These are phyloP conservation scores for Caenorhabditis tropicalis DNA, from an alignment of 1,140 invertebrate genomes.

Conservation along the genomic window DNA sequence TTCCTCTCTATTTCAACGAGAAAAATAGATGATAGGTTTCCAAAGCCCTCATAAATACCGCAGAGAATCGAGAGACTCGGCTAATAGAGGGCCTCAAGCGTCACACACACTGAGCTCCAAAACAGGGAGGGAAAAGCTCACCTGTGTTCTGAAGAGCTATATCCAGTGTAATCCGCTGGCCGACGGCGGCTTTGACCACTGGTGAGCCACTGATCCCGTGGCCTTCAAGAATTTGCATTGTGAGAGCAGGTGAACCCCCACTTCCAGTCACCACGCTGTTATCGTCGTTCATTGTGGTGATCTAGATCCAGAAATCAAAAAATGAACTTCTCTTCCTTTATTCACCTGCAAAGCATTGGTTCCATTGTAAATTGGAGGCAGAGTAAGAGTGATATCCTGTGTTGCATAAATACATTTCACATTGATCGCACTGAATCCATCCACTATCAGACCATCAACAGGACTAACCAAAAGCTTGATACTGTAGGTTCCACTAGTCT, in stretches of 20 bases:
- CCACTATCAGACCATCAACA: constrained; percentile 53
- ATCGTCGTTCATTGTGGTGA: constrained; percentile 31
- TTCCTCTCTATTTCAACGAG: not conserved
- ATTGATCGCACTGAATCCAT: constrained; percentile 51
- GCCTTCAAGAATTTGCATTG: constrained; percentile 57
- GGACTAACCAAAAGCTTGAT: constrained; percentile 51
- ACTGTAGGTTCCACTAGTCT: constrained; percentile 49
- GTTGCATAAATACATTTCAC: constrained; percentile 51
- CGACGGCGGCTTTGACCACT: constrained; percentile 47
- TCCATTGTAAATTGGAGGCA: constrained; percentile 49
- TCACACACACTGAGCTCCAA: not conserved
- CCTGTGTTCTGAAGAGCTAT: constrained; percentile 54
- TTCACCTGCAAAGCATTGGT: constrained; percentile 39
- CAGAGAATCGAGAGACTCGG: not conserved
- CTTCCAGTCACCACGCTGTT: constrained; percentile 54
- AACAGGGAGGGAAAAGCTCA: constrained; percentile 6
- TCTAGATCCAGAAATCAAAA: too few species aligned
- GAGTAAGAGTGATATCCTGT: constrained; percentile 53
- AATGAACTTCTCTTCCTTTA: not conserved
- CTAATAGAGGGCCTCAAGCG: not conserved
- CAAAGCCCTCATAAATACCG: not conserved
- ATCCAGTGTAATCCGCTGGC: constrained; percentile 58
- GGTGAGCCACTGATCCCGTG: constrained; percentile 54
- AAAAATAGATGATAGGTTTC: constrained; percentile 18
- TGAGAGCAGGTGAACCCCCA: constrained; percentile 45